A percentile compares a stretch with the other conserved stretches of the same genome.
phyloP scores from a whole-genome alignment of 2,113 vertebrate genomes.

The Corythaixoides concolor region DNA sequence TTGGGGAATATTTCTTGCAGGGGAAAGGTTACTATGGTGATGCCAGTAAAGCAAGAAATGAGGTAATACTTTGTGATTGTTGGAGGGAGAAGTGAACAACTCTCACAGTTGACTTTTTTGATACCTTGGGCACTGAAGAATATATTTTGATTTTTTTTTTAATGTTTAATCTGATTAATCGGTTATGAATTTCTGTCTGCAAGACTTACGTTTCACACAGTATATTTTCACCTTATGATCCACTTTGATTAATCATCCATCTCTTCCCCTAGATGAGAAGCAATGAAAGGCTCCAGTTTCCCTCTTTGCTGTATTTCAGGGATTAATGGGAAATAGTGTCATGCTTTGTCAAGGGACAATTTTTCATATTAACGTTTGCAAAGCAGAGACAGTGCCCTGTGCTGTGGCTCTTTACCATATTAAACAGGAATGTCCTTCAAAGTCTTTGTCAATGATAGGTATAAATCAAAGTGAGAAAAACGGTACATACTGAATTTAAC shows the following conservation, averaged over 20 bases:
- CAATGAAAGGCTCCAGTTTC: conserved; percentile 64
- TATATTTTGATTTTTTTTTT: not conserved
- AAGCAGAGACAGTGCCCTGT: conserved; percentile 60
- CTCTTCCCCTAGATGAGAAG: conserved; percentile 43
- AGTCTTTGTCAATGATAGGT: conserved; percentile 59
- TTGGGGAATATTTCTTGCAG: conserved; percentile 20
- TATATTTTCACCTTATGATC: conserved; percentile 46
- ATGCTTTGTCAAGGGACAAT: conserved; percentile 65
- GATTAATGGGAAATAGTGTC: conserved; percentile 65
- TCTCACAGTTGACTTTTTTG: conserved; percentile 23
- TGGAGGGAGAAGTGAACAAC: not conserved
- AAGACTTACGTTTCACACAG: conserved; percentile 20
- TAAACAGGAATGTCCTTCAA: conserved; percentile 71
- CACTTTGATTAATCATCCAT: conserved; percentile 68
- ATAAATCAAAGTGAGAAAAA: conserved; percentile 74
- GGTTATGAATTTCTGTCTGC: conserved; percentile 22
- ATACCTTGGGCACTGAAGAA: not conserved
- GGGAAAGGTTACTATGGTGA: conserved; percentile 50
- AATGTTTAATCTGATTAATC: conserved; percentile 39
- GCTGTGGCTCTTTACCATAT: conserved; percentile 64
- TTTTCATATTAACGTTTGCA: conserved; percentile 71
- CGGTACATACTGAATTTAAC: conserved; percentile 68
- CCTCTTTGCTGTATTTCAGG: conserved; percentile 58
- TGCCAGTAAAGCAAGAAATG: conserved; percentile 51
- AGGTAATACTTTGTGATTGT: conserved; percentile 37